Conservation (phyloP, 2,888 invertebrate species). For the Micropterix aruncella region DNA sequence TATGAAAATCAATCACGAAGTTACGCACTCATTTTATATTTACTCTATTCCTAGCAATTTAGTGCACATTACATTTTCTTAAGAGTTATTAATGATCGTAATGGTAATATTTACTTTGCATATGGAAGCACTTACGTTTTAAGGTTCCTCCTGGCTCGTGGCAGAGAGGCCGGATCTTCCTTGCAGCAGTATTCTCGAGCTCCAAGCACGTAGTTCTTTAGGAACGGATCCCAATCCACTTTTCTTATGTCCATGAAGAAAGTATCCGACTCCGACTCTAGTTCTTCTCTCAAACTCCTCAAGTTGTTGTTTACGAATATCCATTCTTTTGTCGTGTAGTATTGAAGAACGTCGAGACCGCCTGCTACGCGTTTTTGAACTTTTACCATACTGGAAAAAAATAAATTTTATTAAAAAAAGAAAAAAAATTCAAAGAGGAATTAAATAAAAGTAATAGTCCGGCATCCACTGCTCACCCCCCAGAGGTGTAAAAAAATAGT, state of each 20-base stretch:
- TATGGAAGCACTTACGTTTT: neutral
- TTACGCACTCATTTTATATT: no score
- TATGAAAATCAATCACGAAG: no score
- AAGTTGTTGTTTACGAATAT: slow-evolving; percentile 28
- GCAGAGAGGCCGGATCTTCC: slow-evolving; percentile 58
- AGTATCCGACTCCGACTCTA: slow-evolving; percentile 20
- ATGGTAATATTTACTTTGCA: no score
- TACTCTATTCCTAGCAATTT: no score
- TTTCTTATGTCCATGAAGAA: slow-evolving; percentile 24
- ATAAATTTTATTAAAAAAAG: no score
- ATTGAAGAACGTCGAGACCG: slow-evolving; percentile 54
- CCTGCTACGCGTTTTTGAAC: slow-evolving; percentile 46
- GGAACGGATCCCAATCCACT: slow-evolving; percentile 25
- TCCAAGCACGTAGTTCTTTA: slow-evolving; percentile 55
- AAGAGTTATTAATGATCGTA: no score
- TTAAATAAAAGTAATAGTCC: neutral
- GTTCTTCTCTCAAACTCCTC: slow-evolving; percentile 22
- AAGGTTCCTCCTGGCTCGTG: slow-evolving; percentile 25
- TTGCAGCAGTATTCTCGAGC: slow-evolving; percentile 74
- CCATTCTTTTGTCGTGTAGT: slow-evolving; percentile 69
- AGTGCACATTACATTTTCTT: no score
- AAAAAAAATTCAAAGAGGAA: neutral
- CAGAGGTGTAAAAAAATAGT: no score
- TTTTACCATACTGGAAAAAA: slow-evolving; percentile 47
- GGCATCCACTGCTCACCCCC: no score